phyloP scores from a whole-genome alignment of 2,797 vertebrate genomes.

The Eutrigla gurnardus region DNA sequence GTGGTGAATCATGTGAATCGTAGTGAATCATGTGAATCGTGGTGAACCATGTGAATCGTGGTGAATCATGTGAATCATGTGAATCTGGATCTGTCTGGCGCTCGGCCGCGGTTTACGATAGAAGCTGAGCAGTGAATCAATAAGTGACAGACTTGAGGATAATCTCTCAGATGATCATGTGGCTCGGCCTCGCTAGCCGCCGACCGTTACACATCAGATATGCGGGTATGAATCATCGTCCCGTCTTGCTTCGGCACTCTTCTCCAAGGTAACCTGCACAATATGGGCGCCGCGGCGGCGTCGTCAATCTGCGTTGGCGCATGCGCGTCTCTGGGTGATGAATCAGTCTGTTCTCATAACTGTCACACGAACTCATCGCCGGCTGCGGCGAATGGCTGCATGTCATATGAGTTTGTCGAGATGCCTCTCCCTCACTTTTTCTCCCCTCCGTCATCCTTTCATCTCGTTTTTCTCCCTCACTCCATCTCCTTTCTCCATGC shows the following conservation, averaged over 20 bases:
- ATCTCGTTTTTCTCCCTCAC: conserved; percentile 31
- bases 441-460: conserved; percentile 39
- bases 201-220: conserved; percentile 35
- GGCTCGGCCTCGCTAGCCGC: background rate
- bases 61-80: background rate
- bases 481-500: conserved; percentile 22
- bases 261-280: conserved; percentile 50
- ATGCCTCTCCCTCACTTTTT: conserved; percentile 13
- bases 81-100: background rate
- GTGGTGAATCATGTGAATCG: too few relatives aligned
- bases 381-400: conserved; percentile 47
- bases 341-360: conserved; percentile 61
- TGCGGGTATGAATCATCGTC: conserved; percentile 46
- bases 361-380: conserved; percentile 52
- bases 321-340: conserved; percentile 35
- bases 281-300: conserved; percentile 19
- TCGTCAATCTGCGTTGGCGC: conserved; percentile 21
- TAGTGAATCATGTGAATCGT: too few relatives aligned
- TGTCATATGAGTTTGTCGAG: conserved; percentile 48
- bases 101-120: background rate
- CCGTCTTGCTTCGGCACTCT: conserved; percentile 34
- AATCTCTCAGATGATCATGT: conserved; percentile 21
- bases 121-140: conserved; percentile 22
- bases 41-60: too few relatives aligned
- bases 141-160: conserved; percentile 20